Percentiles rank a stretch among this genome's conserved stretches.
Evolutionary conservation across 2,888 invertebrate species (phyloP).

Genomic region (Epinotia nisella): DNA sequence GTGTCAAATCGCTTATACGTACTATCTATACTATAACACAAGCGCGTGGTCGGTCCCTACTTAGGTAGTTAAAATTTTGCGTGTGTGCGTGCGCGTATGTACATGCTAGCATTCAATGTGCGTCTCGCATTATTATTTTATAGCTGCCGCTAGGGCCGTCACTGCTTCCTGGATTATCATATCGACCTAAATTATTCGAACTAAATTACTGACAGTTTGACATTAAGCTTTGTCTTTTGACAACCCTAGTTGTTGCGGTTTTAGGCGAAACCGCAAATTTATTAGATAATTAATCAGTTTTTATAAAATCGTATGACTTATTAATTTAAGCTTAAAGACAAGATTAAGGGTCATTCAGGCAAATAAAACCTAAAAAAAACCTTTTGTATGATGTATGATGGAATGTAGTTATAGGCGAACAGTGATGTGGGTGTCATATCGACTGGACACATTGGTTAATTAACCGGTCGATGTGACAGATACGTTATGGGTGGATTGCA

Average conservation of each 20-base stretch:
- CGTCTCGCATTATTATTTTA: constrained; percentile 44
- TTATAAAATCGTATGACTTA: background rate
- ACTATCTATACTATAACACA: constrained; percentile 18
- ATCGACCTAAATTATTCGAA: background rate
- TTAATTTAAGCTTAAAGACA: no score
- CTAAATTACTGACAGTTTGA: background rate
- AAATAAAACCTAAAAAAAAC: no score
- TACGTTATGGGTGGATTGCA: no score
- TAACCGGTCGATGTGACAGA: no score
- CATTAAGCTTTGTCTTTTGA: background rate
- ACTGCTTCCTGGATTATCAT: constrained; percentile 8
- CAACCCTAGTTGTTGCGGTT: constrained; percentile 11
- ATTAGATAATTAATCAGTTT: background rate
- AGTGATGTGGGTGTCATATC: no score
- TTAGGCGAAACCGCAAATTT: background rate
- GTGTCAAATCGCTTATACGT: constrained; percentile 44
- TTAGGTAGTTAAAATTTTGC: constrained; percentile 34
- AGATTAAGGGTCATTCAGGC: no score
- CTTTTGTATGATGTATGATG: no score
- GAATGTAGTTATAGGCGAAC: no score
- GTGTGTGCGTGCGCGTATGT: constrained; percentile 30
- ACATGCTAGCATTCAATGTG: constrained; percentile 42
- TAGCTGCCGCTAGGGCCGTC: constrained; percentile 33
- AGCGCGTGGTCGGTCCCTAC: constrained; percentile 28
- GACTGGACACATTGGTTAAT: no score